phyloP scores from a whole-genome alignment of 2,797 vertebrate genomes.

The Erithacus rubecula region DNA sequence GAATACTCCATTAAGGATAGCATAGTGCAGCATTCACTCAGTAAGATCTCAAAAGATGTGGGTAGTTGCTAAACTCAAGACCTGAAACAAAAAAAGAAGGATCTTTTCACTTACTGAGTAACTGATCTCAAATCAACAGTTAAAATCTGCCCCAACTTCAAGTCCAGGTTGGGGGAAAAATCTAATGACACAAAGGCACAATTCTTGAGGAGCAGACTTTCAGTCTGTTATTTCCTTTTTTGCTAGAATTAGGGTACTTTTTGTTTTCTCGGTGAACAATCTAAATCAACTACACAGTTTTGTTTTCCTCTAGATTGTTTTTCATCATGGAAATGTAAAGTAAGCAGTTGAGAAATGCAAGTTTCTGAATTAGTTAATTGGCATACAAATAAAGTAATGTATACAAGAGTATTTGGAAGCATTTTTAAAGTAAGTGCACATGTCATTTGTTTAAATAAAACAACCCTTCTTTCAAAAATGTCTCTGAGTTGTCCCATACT shows the following conservation, averaged over 20 bases:
- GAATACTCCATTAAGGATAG: neutral
- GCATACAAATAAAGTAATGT: neutral
- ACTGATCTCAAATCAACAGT: neutral
- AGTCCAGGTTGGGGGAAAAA: neutral
- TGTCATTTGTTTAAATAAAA: neutral
- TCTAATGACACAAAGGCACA: neutral
- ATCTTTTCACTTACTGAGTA: neutral
- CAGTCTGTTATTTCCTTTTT: neutral
- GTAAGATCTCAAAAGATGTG: neutral
- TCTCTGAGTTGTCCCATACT: neutral
- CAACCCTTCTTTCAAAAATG: neutral
- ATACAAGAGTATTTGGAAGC: neutral
- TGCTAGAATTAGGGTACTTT: neutral
- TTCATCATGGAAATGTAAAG: neutral
- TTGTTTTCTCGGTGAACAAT: neutral
- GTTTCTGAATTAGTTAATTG: neutral
- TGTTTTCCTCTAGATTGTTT: neutral
- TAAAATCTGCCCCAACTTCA: neutral
- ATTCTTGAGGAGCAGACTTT: neutral
- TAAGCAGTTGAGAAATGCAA: neutral
- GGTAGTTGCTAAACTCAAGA: neutral
- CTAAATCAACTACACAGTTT: neutral
- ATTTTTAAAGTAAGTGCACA: neutral
- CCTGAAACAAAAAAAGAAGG: neutral
- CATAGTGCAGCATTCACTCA: neutral